Evolutionary conservation across 2,113 vertebrate species (phyloP).

Genomic region (Nothobranchius kuhntae): DNA sequence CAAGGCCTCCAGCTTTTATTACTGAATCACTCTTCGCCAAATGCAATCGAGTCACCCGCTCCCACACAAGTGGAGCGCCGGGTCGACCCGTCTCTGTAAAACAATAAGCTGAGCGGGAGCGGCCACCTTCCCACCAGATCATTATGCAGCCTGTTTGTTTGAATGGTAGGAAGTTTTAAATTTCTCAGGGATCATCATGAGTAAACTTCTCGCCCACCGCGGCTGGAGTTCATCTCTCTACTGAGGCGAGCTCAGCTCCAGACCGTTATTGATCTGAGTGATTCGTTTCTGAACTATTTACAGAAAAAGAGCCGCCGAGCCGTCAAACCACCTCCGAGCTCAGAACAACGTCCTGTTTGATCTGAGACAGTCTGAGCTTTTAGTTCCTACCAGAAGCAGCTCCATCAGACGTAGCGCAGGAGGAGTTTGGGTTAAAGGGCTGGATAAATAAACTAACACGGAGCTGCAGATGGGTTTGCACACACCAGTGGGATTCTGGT

Average conservation of each 20-base stretch:
- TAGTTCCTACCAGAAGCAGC: too few relatives aligned
- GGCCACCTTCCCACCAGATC: constrained; percentile 17
- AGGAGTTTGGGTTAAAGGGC: too few relatives aligned
- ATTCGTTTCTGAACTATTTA: not conserved
- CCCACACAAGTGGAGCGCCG: constrained; percentile 13
- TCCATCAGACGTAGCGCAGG: too few relatives aligned
- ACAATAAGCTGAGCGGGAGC: constrained; percentile 29
- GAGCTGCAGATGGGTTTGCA: too few relatives aligned
- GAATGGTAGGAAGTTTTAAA: constrained; percentile 24
- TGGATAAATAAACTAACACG: too few relatives aligned
- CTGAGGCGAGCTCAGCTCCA: not conserved
- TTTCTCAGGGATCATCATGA: constrained; percentile 22
- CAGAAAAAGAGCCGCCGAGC: not conserved
- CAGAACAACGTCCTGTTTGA: not conserved
- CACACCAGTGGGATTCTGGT: too few relatives aligned
- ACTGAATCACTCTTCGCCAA: constrained; percentile 51
- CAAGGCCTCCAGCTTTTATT: constrained; percentile 57
- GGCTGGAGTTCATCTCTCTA: not conserved
- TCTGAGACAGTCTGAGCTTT: too few relatives aligned
- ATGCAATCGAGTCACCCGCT: constrained; percentile 41
- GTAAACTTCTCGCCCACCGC: constrained; percentile 2
- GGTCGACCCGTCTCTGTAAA: constrained; percentile 13
- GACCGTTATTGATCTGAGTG: not conserved
- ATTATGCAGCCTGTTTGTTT: constrained; percentile 16
- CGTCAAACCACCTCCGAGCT: not conserved